Evolutionary conservation across 2,888 invertebrate genomes (phyloP).

Genomic region (Nyleta sp.): DNA sequence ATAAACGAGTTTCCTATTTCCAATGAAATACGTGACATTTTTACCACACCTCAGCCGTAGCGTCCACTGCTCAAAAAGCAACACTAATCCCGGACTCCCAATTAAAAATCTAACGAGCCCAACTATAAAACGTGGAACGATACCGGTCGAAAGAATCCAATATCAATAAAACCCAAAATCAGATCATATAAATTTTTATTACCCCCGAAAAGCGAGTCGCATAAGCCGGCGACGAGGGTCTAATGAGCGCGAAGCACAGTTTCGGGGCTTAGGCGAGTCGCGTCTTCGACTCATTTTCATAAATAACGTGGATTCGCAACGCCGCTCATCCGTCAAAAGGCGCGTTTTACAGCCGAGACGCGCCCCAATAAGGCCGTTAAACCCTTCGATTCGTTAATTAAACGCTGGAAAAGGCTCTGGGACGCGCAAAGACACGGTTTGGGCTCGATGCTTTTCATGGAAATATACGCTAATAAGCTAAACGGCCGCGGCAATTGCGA

Average conservation of each 20-base stretch:
- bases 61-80: conserved; percentile 27
- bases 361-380: conserved; percentile 59
- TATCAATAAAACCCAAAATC: conserved; percentile 57
- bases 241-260: conserved; percentile 45
- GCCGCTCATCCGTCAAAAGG: conserved; percentile 63
- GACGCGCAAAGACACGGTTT: conserved; percentile 37
- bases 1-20: conserved; percentile 50
- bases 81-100: conserved; percentile 42
- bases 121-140: conserved; percentile 46
- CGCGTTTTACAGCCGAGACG: conserved; percentile 32
- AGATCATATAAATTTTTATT: conserved; percentile 62
- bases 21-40: conserved; percentile 58
- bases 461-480: conserved; percentile 60
- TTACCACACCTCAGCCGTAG: conserved; percentile 32
- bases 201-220: conserved; percentile 37
- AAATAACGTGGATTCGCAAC: conserved; percentile 80
- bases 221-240: conserved; percentile 26
- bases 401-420: conserved; percentile 22
- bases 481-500: conserved; percentile 50
- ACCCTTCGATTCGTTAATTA: conserved; percentile 65
- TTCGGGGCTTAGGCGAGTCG: conserved; percentile 39
- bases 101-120: conserved; percentile 58
- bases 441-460: conserved; percentile 47
- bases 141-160: conserved; percentile 47
- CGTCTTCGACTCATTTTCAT: conserved; percentile 80